phyloP scores from a whole-genome alignment of 2,888 invertebrate species.

The Vannuccia rotundouncinata region DNA sequence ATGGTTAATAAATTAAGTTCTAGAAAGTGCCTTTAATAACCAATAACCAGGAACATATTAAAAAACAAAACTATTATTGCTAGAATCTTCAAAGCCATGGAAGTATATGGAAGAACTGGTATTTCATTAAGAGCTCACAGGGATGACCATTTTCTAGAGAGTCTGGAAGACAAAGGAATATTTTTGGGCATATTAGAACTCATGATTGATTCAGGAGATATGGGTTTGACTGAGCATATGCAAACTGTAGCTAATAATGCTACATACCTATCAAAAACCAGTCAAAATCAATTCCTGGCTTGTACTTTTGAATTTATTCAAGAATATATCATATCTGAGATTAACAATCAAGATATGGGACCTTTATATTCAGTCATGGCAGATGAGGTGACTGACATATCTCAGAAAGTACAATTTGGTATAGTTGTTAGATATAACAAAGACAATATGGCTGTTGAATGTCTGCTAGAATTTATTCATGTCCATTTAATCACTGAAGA shows the following conservation, averaged over 20 bases:
- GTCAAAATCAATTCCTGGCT: not conserved
- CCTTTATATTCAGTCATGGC: not conserved
- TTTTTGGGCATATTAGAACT: not conserved
- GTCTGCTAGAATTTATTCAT: slow-evolving; percentile 1
- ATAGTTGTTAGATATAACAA: not conserved
- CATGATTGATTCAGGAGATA: not conserved
- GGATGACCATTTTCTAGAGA: not conserved
- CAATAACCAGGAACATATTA: no score
- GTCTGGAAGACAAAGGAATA: not conserved
- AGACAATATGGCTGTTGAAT: not conserved
- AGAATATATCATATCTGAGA: not conserved
- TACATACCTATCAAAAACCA: not conserved
- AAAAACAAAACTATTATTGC: not conserved
- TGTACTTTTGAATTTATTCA: not conserved
- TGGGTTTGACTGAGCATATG: not conserved
- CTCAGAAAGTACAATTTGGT: not conserved
- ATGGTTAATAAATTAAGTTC: no score
- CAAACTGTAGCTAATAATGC: not conserved
- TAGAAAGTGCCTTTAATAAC: no score
- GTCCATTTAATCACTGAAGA: not conserved
- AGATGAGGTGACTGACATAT: not conserved
- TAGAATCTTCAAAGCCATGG: not conserved
- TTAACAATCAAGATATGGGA: not conserved
- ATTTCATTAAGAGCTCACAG: slow-evolving; percentile 5
- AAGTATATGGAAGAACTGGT: not conserved